A percentile compares a stretch with the other conserved stretches of the same genome.
phyloP scores from a whole-genome alignment of 2,888 invertebrate genomes.

The Melikaiella ostensackeni region DNA sequence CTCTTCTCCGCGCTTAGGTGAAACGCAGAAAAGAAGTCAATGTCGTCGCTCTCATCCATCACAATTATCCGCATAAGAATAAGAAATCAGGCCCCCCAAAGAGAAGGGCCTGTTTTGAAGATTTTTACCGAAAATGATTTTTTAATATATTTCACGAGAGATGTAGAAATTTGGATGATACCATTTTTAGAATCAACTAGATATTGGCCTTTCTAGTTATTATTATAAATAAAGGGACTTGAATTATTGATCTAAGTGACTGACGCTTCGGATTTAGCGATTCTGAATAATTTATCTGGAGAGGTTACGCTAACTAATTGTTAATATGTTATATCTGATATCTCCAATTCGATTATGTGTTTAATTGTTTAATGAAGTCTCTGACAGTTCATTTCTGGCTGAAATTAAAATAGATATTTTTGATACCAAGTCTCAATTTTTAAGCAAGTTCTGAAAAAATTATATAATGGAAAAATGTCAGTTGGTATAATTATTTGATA shows the following conservation, averaged over 20 bases:
- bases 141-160: not conserved
- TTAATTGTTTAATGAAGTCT: not conserved
- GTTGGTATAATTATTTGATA: constrained; percentile 40
- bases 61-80: constrained; percentile 67
- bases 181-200: not conserved
- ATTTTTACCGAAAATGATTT: not conserved
- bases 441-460: not conserved
- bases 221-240: not conserved
- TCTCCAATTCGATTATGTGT: not conserved
- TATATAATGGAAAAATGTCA: not conserved
- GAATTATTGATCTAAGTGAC: not conserved
- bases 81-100: not conserved
- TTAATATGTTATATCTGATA: not conserved
- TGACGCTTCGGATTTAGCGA: not conserved
- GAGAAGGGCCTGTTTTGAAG: not conserved
- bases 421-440: not conserved
- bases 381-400: not conserved
- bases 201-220: not conserved
- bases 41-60: constrained; percentile 68
- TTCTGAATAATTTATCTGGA: not conserved
- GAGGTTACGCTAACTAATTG: not conserved
- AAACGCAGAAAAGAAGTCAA: constrained; percentile 57
- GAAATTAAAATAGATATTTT: not conserved
- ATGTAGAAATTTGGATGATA: not conserved
- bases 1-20: constrained; percentile 59